Conservation (phyloP, 2,888 invertebrate genomes). For the Camponotus fellah region DNA sequence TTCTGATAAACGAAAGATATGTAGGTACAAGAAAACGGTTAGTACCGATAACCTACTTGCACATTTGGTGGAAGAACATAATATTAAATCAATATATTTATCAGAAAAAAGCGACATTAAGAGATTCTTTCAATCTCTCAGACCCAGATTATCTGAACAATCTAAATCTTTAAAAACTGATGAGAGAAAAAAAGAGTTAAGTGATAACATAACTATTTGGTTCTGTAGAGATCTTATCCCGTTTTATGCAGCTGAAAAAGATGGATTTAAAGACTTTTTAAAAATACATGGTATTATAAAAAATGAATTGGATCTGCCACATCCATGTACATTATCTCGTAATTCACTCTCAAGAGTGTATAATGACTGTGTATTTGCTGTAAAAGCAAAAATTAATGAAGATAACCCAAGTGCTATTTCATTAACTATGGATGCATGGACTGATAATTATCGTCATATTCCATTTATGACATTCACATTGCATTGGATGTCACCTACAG, state of each 20-base stretch:
- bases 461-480: slow-evolving; percentile 23
- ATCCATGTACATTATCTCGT: slow-evolving; percentile 18
- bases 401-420: slow-evolving; percentile 16
- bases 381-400: slow-evolving; percentile 28
- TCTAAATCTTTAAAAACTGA: not conserved
- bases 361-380: slow-evolving; percentile 8
- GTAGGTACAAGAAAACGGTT: slow-evolving; percentile 11
- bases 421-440: slow-evolving; percentile 9
- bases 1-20: slow-evolving; percentile 19
- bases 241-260: slow-evolving; percentile 13
- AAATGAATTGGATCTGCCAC: no score
- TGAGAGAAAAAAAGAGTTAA: slow-evolving; percentile 1
- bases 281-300: not conserved
- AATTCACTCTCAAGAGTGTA: slow-evolving; percentile 1
- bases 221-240: slow-evolving; percentile 9
- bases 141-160: slow-evolving; percentile 4
- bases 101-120: not conserved
- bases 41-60: slow-evolving; percentile 6
- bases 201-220: slow-evolving; percentile 11
- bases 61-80: slow-evolving; percentile 6
- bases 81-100: slow-evolving; percentile 14
- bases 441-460: slow-evolving; percentile 31
- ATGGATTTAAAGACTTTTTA: slow-evolving; percentile 14
- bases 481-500: slow-evolving; percentile 15
- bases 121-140: not conserved